Base-by-base conservation (phyloP, 92 coral and sea anemone genomes). In the Porites evermanni region DNA sequence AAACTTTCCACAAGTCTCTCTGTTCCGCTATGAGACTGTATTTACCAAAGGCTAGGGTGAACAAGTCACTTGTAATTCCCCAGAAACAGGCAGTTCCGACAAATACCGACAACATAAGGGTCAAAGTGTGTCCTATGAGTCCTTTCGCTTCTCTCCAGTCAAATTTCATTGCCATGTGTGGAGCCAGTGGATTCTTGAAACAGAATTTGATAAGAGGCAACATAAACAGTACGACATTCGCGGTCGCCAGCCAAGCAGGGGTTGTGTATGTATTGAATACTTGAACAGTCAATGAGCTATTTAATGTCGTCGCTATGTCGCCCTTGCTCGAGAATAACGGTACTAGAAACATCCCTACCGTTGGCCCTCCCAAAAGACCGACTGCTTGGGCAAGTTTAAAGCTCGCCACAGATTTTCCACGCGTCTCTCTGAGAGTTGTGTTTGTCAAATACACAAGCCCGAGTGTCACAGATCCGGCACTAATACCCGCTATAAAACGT, bases 101-200 rank as follows among this genome's bases (percentile, higher is more conserved):
- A 73, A 97, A 89, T 63, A 95, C 58, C 38, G 90, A 71, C 64
- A 86, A 51, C 91, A 88, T 93, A 20, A 95, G 80, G 9, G 87
- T 70, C 5, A 73, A 81, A 17, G 95, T 91, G 83, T 97, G 98
- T 12, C 56, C 38, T 2, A 95, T 78, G 3, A 97, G 91, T 65
- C 75, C 90, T 76, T 92, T 95, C 6, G 99, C 99, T 82, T 97
- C 99, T 66, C 89, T 92, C 89, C 82, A 91, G 79, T 88, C 87
- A 50, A 96, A 97, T 82, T 92, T 94, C 93, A 97, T 90, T 0
- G 99, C 99, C 94, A 94, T 94, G 74, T 97, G 99, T 53, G 98
- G 96, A 8, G 98, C 93, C 60, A 97, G 86, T 0, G 99, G 98
- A 78, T 97, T 97, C 85, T 97, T 97, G 87, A 97, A 97, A 59